A percentile compares a stretch with the other conserved stretches of the same genome.
Conservation (phyloP, 2,888 invertebrate genomes). For the Dryomyza anilis region DNA sequence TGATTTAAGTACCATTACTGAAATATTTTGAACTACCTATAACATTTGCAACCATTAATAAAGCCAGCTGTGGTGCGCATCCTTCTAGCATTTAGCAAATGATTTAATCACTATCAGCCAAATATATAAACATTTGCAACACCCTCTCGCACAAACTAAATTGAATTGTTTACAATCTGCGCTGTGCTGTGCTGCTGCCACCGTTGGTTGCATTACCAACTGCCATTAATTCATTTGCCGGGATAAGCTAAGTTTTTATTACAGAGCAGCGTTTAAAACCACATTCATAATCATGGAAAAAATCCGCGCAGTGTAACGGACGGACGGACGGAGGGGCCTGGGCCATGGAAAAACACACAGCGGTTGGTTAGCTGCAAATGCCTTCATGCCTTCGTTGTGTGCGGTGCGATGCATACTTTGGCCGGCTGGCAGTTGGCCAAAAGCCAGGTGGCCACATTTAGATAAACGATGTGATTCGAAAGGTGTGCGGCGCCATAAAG, state of each 20-base stretch:
- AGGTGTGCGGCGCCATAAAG: slow-evolving; percentile 16
- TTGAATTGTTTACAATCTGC: neutral
- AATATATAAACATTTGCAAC: neutral
- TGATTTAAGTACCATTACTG: too few relatives aligned
- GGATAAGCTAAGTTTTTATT: slow-evolving; percentile 11
- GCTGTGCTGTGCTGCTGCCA: neutral
- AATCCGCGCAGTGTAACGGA: neutral
- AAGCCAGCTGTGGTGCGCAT: neutral
- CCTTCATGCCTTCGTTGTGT: neutral
- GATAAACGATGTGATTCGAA: slow-evolving; percentile 11
- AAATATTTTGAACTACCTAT: too few relatives aligned
- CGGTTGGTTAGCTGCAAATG: too few relatives aligned
- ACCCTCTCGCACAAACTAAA: slow-evolving; percentile 1
- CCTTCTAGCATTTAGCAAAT: neutral
- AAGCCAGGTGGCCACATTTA: slow-evolving; percentile 19
- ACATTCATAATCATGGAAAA: slow-evolving; percentile 3
- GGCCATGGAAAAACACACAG: neutral
- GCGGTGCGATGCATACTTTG: neutral
- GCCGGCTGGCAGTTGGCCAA: neutral
- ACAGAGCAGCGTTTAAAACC: neutral
- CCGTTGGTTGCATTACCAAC: slow-evolving; percentile 26
- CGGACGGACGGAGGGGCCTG: neutral
- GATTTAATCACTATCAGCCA: neutral
- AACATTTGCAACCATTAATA: too few relatives aligned
- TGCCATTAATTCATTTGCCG: slow-evolving; percentile 29